Evolutionary conservation across 1,140 invertebrate genomes (phyloP), one percentile per base, ranked within the genome.

Genomic region (Rhopalosiphum padi): DNA sequence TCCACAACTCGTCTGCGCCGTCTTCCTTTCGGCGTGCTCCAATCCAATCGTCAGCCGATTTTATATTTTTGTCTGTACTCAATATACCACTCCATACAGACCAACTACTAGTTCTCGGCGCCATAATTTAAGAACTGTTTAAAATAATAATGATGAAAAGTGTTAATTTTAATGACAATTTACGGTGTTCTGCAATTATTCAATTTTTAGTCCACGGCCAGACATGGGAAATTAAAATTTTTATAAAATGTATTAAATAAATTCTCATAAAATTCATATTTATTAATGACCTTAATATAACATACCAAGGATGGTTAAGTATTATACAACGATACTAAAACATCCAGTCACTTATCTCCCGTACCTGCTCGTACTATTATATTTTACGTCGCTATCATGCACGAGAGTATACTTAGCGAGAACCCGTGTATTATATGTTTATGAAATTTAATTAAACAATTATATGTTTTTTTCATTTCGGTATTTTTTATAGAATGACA

Each of bases 1-100:
- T 95, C 98, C 98, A 98, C 1, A 98, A 95, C 18, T 96, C 96
- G 95, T 97, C 97, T 0, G 97, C 97, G 25, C 96, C 96, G 94
- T 98, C 97, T 94, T 97, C 96, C 53, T 95, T 94, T 85, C 95
- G 95, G 94, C 97, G 97, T 5, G 96, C 96, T 60, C 96, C 95
- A 25, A 98, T 94, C 97, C 97, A 96, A 91, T 94, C 82, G 3
- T 94, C 93, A 0, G 94, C 93, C 37, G 94, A 95, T 68, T 94
- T 94, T 15, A 95, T 92, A 21, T 91, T 82, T 37, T 89, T 87
- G 85, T 95, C 94, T 2, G 88, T 94, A 23, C 89, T 90, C 22
- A 94, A 43, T 35, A 89, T 51, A 37, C 91, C 91, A 30, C 48
- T 90, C 94, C 94, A 94, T 43, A 94, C 85, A 0, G 91, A n/a